phyloP scores from a whole-genome alignment of 1,140 invertebrate genomes.

The Brachionus manjavacas region DNA sequence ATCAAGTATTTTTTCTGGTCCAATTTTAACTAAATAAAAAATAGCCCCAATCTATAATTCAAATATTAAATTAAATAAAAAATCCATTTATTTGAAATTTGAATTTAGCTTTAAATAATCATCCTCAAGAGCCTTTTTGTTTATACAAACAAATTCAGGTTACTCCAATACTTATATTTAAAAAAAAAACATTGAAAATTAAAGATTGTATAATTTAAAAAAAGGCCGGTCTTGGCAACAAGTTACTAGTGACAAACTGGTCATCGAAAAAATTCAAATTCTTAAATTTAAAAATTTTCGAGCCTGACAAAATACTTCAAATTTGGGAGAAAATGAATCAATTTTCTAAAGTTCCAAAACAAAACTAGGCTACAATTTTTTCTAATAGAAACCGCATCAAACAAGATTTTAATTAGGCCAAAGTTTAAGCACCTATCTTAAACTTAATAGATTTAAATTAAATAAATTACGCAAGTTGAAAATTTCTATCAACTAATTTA shows the following conservation, averaged over 20 bases:
- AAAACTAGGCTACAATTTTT: neutral
- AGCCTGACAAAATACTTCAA: neutral
- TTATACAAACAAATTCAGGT: neutral
- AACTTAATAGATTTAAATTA: neutral
- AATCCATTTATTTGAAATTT: neutral
- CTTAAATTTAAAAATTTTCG: neutral
- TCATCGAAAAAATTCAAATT: neutral
- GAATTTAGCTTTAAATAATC: neutral
- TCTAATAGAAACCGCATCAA: neutral
- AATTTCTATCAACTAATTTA: neutral
- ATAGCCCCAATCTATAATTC: neutral
- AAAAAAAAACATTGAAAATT: constrained; percentile 5
- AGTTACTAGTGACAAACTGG: neutral
- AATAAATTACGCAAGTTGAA: neutral
- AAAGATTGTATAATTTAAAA: neutral
- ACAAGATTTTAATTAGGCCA: neutral
- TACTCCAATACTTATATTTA: neutral
- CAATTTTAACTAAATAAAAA: neutral
- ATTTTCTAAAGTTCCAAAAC: neutral
- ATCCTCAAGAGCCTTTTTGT: neutral
- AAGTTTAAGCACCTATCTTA: neutral
- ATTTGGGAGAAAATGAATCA: neutral
- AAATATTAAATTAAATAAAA: neutral
- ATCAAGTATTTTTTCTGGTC: too few relatives aligned
- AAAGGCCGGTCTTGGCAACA: neutral